Evolutionary conservation across 2,888 invertebrate species (phyloP), one percentile per base, ranked within the genome.

Genomic region (Nycteola revayana): DNA sequence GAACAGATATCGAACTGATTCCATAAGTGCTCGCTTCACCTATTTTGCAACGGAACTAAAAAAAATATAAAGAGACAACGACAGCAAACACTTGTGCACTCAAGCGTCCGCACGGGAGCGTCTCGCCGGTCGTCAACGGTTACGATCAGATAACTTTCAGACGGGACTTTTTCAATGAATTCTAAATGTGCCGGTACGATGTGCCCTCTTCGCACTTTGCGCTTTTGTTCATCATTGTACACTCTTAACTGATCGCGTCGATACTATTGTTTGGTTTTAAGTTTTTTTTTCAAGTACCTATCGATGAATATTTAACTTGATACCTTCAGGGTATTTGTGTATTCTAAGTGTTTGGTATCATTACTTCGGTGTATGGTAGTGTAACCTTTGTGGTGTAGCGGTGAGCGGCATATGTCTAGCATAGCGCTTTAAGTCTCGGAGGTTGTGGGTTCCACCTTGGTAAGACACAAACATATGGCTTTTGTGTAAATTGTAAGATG

Each of bases 121-220:
- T 44, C 47, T 40, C 50, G 41, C 27, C 50, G 49, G 44, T 44
- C 66, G 59, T 66, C 68, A 61, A 61, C 62, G 68, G 66, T 72
- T 66, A 67, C 82, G 79, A 89, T 89, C 89, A 70, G 89, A 89
- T 89, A 89, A 82, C 76, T 81, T 88, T 87, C 80, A 84, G 63
- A 60, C 64, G 60, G 52, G 72, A 75, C 66, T 81, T 87, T 87
- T 88, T 83, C 88, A 89, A 89, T 89, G 89, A 87, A 89, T 89
- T 87, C 85, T 88, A 89, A 89, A 89, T 88, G 84, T 57, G 60
- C 45, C 48, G 59, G 47, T 54, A 49, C 34, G 49, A 35, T 56
- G 36, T 31, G 39, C 49, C 30, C 32, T 41, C 43, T 44, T 42
- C 42, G 49, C 51, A 14, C 31, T 41, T 49, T 23, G 36, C 36